Conservation (phyloP, 2,797 vertebrate genomes). For the Distichodus sexfasciatus region DNA sequence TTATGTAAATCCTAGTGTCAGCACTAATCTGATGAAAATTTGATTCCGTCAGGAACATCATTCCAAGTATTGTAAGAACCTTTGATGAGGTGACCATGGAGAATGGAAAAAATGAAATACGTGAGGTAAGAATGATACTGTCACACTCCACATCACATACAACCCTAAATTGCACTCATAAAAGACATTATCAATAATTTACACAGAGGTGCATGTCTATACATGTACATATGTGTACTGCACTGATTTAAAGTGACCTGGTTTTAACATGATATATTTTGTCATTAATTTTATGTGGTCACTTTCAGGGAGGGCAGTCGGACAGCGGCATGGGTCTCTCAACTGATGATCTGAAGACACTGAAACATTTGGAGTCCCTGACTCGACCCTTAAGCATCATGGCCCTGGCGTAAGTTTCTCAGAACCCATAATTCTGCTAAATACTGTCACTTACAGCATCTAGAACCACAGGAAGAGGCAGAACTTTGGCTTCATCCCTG, state of each 20-base stretch:
- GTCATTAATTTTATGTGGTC: slow-evolving; percentile 31
- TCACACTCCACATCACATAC: slow-evolving; percentile 5
- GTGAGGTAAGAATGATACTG: slow-evolving; percentile 72
- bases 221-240: not conserved
- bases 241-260: no score
- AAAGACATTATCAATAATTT: no score
- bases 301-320: slow-evolving; percentile 75
- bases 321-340: slow-evolving; percentile 89
- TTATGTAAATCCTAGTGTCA: slow-evolving; percentile 18
- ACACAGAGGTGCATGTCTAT: no score
- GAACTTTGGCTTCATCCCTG: slow-evolving; percentile 39
- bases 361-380: slow-evolving; percentile 81
- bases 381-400: slow-evolving; percentile 87
- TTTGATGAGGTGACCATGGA: slow-evolving; percentile 87
- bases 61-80: slow-evolving; percentile 86
- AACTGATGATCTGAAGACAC: slow-evolving; percentile 82
- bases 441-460: slow-evolving; percentile 32
- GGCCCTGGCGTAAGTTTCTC: slow-evolving; percentile 83
- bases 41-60: slow-evolving; percentile 71
- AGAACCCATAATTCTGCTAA: not conserved
- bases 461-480: slow-evolving; percentile 23
- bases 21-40: slow-evolving; percentile 48
- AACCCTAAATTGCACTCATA: not conserved
- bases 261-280: no score
- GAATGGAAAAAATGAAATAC: slow-evolving; percentile 70